phyloP scores from a whole-genome alignment of 2,113 vertebrate species.

The Chaenocephalus aceratus region DNA sequence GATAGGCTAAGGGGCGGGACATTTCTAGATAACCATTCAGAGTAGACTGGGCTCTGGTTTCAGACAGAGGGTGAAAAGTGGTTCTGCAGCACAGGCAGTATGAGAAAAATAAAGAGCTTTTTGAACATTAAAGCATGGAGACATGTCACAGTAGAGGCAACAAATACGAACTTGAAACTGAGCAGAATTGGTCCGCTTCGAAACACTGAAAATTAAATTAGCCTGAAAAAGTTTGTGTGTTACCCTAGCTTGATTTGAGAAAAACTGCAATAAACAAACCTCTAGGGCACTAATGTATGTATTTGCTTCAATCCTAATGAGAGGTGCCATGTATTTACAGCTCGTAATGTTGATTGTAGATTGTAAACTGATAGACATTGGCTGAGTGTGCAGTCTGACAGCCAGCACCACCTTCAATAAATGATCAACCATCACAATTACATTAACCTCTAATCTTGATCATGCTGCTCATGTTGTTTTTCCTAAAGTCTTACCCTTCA shows the following conservation, averaged over 20 bases:
- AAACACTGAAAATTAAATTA: too few relatives aligned
- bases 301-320: constrained; percentile 36
- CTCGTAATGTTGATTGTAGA: constrained; percentile 30
- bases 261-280: constrained; percentile 7
- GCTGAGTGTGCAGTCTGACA: constrained; percentile 33
- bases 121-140: too few relatives aligned
- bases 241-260: not conserved
- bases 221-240: not conserved
- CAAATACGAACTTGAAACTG: too few relatives aligned
- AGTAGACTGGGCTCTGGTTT: too few relatives aligned
- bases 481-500: not conserved
- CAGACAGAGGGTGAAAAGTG: too few relatives aligned
- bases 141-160: too few relatives aligned
- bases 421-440: constrained; percentile 31
- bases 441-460: constrained; percentile 43
- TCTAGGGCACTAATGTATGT: constrained; percentile 18
- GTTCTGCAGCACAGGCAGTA: too few relatives aligned
- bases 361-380: constrained; percentile 29
- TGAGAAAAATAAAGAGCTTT: too few relatives aligned
- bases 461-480: constrained; percentile 23
- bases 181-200: too few relatives aligned
- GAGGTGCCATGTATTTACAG: constrained; percentile 41
- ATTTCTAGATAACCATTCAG: too few relatives aligned
- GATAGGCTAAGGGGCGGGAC: too few relatives aligned
- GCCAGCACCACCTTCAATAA: constrained; percentile 39